Base-by-base conservation (phyloP, 2,113 vertebrate species). In the Rhinolophus ferrumequinum region DNA sequence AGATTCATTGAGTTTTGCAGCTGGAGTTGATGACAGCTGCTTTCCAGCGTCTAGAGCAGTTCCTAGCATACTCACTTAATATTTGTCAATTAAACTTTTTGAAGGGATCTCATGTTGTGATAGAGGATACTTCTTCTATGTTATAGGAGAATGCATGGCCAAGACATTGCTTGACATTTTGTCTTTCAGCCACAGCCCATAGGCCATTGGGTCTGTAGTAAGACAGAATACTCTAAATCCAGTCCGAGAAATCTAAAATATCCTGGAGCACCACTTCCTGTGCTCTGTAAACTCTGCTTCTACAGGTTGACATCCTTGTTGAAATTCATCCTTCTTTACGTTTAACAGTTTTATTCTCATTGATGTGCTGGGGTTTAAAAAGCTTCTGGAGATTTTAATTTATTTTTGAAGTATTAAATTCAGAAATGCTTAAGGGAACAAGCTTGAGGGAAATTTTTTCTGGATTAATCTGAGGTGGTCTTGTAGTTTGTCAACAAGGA, bases 351-450 rank as follows among this genome's bases (percentile, higher is more conserved):
- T 70, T 35, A n/a, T 81, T 95, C 2, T 79, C 26, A 16, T 76
- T 44, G 52, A 6, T 70, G 35, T 44, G 24, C 35, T n/a, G 73
- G 38, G 22, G 24, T 95, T 90, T 90, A 30, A 80, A 70, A 44
- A 18, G 67, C 44, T 90, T 58, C 47, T 69, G 64, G 54, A 75
- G n/a, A 88, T 66, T 90, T 87, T 73, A 58, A 58, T 35, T 75
- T 93, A 73, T 35, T 47, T 38, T 88, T 73, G 9, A 83, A 75
- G 50, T 83, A 66, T 84, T 84, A 69, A 82, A 75, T n/a, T 92
- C 2, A n/a, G 44, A 92, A 79, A n/a, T 92, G 64, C 35, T 85
- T 81, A 15, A 72, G 33, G 50, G 67, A 66, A 90, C 41, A 90
- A 83, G 16, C 35, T 75, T 82, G 21, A 83, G 22, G 26, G 47